These are phyloP conservation scores for Ascaphus truei DNA, from an alignment of 2,113 vertebrate species.

Conservation along the genomic window DNA sequence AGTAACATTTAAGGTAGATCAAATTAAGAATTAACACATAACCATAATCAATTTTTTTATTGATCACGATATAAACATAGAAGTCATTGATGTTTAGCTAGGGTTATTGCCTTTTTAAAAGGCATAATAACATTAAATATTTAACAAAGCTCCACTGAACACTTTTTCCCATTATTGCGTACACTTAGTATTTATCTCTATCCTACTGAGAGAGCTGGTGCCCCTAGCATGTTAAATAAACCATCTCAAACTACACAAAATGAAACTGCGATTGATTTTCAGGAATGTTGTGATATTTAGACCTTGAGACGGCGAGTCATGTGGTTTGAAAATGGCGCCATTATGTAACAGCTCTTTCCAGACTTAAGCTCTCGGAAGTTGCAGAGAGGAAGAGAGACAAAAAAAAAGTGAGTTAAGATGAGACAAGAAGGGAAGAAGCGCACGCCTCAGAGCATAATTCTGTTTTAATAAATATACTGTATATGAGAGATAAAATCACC, in stretches of 20 bases:
- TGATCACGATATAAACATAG: conserved; percentile 13
- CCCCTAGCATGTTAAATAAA: neutral
- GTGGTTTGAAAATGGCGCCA: neutral
- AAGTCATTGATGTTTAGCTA: conserved; percentile 10
- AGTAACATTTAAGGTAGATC: neutral
- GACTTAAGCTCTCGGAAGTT: no score
- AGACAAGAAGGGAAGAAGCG: no score
- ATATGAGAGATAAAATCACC: no score
- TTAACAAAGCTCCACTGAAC: conserved; percentile 19
- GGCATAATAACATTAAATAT: conserved; percentile 32
- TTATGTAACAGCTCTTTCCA: no score
- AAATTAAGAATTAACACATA: neutral
- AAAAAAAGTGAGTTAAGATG: no score
- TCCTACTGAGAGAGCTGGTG: neutral
- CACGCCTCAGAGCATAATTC: no score
- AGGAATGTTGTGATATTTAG: neutral
- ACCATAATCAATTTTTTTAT: conserved; percentile 17
- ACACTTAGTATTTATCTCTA: neutral
- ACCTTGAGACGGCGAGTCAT: neutral
- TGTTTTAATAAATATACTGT: no score
- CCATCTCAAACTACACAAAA: neutral
- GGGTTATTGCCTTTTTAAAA: conserved; percentile 10
- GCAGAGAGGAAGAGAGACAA: no score
- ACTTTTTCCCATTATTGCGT: neutral
- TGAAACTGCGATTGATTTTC: neutral